Conservation (phyloP, 2,797 vertebrate species). For the Helicolenus hilgendorfi region DNA sequence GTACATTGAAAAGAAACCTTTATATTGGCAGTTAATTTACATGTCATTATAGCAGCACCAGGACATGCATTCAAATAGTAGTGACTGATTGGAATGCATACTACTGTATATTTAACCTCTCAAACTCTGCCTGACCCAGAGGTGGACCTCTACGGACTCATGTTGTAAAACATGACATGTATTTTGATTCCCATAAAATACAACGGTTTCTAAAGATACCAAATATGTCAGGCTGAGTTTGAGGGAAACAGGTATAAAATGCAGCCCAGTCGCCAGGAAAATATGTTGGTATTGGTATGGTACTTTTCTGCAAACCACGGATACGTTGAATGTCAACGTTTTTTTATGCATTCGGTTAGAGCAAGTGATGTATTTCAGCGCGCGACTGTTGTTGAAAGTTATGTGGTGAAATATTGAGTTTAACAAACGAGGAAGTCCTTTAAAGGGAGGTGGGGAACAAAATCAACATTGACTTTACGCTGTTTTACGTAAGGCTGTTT, state of each 20-base stretch:
- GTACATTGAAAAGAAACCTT: not conserved
- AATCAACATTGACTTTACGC: no score
- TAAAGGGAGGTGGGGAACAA: no score
- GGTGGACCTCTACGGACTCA: not conserved
- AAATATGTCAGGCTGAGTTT: not conserved
- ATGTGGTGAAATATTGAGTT: no score
- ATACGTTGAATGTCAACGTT: no score
- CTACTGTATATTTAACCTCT: not conserved
- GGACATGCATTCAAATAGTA: not conserved
- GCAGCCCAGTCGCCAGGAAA: no score
- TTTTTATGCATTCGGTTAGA: no score
- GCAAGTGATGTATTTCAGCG: no score
- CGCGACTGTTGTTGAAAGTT: no score
- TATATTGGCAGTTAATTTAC: conserved; percentile 6
- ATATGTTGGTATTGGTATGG: no score
- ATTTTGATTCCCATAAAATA: not conserved
- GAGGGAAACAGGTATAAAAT: not conserved
- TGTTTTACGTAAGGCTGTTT: no score
- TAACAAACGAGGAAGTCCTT: no score
- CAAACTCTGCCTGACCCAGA: not conserved
- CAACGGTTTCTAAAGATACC: not conserved
- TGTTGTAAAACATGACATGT: not conserved
- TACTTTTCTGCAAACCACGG: no score
- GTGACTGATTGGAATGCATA: not conserved
- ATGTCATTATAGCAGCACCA: not conserved